These are phyloP conservation scores for Diadumene lineata DNA, from an alignment of 92 coral and sea anemone species.

Conservation along the genomic window DNA sequence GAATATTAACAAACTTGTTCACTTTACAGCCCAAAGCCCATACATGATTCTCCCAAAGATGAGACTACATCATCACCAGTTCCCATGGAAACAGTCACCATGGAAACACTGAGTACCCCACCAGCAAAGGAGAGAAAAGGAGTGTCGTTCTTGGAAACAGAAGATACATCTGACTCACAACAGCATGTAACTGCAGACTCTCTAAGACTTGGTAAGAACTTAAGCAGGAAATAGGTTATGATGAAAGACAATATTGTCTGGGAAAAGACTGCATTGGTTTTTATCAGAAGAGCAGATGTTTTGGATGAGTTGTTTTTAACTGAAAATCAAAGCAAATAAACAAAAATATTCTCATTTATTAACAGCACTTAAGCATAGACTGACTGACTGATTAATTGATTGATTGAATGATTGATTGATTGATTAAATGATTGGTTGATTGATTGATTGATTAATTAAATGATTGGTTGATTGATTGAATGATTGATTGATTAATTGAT, in stretches of 20 bases:
- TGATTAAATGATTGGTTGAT: too few relatives aligned
- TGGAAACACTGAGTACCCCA: slow-evolving; percentile 28
- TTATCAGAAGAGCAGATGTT: background rate
- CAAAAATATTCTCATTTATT: too few relatives aligned
- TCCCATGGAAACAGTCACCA: slow-evolving; percentile 40
- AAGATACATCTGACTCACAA: background rate
- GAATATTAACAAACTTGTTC: too few relatives aligned
- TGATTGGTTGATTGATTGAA: too few relatives aligned
- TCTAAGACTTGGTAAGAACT: slow-evolving; percentile 19
- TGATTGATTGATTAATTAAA: too few relatives aligned
- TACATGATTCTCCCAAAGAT: slow-evolving; percentile 8
- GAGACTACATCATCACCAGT: slow-evolving; percentile 25
- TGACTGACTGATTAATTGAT: too few relatives aligned
- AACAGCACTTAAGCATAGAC: too few relatives aligned
- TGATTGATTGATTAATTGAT: too few relatives aligned
- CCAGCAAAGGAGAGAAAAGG: slow-evolving; percentile 26
- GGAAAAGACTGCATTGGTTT: background rate
- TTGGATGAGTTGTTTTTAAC: too few relatives aligned
- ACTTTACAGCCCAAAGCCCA: slow-evolving; percentile 8
- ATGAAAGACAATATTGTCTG: background rate
- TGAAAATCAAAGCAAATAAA: too few relatives aligned
- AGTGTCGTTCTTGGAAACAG: slow-evolving; percentile 17
- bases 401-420: too few relatives aligned
- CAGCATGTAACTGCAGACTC: background rate
- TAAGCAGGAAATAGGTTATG: background rate